Evolutionary conservation across 1,140 invertebrate genomes (phyloP), one percentile per base, ranked within the genome.

Genomic region (Sitobion miscanthi): DNA sequence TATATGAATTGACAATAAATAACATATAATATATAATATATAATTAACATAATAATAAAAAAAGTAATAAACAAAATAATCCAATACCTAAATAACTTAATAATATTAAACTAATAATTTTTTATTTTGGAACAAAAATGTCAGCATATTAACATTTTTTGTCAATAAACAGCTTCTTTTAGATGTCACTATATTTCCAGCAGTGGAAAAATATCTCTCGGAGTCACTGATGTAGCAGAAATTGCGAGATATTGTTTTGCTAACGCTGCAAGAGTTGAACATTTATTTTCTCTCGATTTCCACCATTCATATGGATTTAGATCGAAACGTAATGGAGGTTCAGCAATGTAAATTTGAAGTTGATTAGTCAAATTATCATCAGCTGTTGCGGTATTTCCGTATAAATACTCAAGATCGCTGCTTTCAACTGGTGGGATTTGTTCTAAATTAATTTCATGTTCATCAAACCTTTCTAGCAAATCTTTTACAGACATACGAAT

Each of bases 191-290:
- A 94, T 94, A 90, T 93, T 85, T 90, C 94, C 94, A 45, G 94
- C 94, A 47, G 94, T 91, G 21, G 94, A 94, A 85, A 94, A 94
- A 25, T 94, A 83, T 93, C 94, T 92, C 93, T 94, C 94, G 35
- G 93, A 94, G 23, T 90, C 9, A 94, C 94, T 35, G 93, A 93
- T 30, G 94, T 94, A 1, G 94, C 94, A 45, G 94, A 25, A 77
- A 77, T 77, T 35, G 69, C 9, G 5, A 35, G 35, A 83, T 83
- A 42, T 83, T 47, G 45, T 9, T 47, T 47, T 9, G 45, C 45
- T 47, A 47, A 49, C 0, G 0, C 69, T 45, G 57, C 86, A 23
- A 42, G 30, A 25, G 20, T 49, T 54, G 49, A 45, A 52, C 42
- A 83, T 83, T 83, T 83, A 42, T 83, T 83, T 14, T 23, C 82